These are phyloP conservation scores for Buceros bicornis DNA, from an alignment of 2,797 vertebrate genomes.

Conservation along the genomic window DNA sequence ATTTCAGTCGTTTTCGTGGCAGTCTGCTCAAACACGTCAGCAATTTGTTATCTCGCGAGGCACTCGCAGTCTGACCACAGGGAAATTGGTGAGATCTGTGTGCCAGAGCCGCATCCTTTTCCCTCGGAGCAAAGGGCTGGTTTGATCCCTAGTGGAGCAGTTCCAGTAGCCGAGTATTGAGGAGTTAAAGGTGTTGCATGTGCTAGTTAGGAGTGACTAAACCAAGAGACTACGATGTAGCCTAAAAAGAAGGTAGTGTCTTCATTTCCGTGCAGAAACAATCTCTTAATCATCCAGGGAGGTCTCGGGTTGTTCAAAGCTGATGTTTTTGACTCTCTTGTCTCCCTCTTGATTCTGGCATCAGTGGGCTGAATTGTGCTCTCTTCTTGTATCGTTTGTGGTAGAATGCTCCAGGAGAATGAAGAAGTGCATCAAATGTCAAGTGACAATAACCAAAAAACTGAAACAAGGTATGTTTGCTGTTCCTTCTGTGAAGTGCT, in stretches of 20 bases:
- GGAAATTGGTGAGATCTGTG: neutral
- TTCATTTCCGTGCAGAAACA: neutral
- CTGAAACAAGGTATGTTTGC: conserved; percentile 89
- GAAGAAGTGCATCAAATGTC: conserved; percentile 99
- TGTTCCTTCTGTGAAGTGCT: neutral
- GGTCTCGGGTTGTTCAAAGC: neutral
- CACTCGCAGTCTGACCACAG: neutral
- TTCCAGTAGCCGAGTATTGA: neutral
- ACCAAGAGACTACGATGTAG: neutral
- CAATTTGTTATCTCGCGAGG: neutral
- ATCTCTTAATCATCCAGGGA: neutral
- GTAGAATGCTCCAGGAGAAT: conserved; percentile 95
- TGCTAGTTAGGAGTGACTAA: neutral
- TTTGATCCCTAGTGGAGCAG: neutral
- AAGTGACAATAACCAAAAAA: conserved; percentile 95
- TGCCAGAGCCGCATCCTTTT: neutral
- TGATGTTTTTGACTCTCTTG: neutral
- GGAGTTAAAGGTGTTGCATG: neutral
- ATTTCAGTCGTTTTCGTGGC: neutral
- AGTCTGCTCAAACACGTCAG: neutral
- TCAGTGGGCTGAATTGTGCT: neutral
- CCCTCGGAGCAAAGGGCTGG: neutral
- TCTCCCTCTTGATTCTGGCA: neutral
- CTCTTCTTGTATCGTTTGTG: neutral
- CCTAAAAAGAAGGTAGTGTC: neutral